Evolutionary conservation across 35 echinoderm and acorn worm genomes (phyloP).

Genomic region (Amphiura filiformis): DNA sequence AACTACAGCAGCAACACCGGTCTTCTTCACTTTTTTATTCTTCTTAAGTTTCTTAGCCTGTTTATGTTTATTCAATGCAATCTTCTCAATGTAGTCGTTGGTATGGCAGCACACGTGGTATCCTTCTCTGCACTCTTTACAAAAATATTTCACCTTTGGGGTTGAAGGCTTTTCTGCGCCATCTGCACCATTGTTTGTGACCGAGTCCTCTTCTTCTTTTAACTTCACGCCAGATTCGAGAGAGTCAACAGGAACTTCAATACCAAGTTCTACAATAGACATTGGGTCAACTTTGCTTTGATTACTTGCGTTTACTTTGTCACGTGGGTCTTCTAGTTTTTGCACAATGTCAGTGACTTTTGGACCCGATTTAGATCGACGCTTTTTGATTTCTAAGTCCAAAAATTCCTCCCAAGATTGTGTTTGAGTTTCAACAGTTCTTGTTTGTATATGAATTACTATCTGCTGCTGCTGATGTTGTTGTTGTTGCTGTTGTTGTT

Average conservation of each 20-base stretch:
- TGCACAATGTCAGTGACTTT: not conserved
- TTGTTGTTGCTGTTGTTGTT: not conserved
- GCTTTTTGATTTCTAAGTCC: not conserved
- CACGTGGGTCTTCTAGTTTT: not conserved
- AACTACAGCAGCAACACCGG: not conserved
- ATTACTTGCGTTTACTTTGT: not conserved
- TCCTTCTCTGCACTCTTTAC: not conserved
- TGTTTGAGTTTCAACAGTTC: not conserved
- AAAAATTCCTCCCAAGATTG: not conserved
- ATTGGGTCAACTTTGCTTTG: not conserved
- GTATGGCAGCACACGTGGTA: not conserved
- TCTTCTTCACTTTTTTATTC: not conserved
- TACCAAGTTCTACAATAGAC: not conserved
- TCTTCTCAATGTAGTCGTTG: not conserved
- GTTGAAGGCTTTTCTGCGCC: no score
- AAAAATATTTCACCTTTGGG: not conserved
- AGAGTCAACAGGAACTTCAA: not conserved
- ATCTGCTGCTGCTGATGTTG: no score
- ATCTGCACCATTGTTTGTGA: not conserved
- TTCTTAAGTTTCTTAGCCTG: not conserved
- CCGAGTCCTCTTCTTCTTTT: not conserved
- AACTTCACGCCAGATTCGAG: not conserved
- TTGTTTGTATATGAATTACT: not conserved
- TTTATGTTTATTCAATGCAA: not conserved
- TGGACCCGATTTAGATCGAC: not conserved